Conservation (phyloP, 2,888 invertebrate genomes). For the Sipunculus nudus region DNA sequence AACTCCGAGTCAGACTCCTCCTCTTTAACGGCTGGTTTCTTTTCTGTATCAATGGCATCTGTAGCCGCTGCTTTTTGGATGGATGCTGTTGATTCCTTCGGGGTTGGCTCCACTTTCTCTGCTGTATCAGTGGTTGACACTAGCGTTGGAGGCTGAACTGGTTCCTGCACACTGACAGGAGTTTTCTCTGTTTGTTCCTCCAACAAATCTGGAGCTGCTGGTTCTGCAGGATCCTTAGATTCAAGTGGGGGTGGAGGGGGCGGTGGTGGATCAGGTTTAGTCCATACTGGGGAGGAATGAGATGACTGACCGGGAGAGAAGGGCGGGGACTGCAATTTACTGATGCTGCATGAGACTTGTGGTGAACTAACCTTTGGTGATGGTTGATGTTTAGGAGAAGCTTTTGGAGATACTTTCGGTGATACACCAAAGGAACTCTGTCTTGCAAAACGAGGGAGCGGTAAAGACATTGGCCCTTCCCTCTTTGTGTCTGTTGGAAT, state of each 20-base stretch:
- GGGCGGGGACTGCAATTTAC: constrained; percentile 49
- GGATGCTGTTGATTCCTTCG: no score
- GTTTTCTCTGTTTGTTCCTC: no score
- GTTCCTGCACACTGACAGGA: no score
- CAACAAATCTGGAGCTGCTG: no score
- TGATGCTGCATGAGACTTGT: constrained; percentile 40
- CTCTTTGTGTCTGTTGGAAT: no score
- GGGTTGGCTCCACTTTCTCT: no score
- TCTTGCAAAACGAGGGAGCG: constrained; percentile 86
- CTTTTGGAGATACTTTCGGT: no score
- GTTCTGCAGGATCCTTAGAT: no score
- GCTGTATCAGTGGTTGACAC: no score
- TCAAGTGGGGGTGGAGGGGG: constrained; percentile 1
- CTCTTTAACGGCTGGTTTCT: not conserved
- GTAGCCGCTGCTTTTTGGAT: not conserved
- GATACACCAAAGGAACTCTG: no score
- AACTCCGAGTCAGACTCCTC: constrained; percentile 19
- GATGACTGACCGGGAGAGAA: constrained; percentile 44
- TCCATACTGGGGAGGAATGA: constrained; percentile 5
- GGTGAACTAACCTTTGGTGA: constrained; percentile 41
- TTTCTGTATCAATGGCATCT: constrained; percentile 5
- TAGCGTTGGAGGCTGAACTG: no score
- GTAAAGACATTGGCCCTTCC: constrained; percentile 77
- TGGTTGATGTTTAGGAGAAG: no score
- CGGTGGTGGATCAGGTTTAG: constrained; percentile 10